Evolutionary conservation across 2,113 vertebrate genomes (phyloP), one percentile per base, ranked within the genome.

Genomic region (Turnix velox): DNA sequence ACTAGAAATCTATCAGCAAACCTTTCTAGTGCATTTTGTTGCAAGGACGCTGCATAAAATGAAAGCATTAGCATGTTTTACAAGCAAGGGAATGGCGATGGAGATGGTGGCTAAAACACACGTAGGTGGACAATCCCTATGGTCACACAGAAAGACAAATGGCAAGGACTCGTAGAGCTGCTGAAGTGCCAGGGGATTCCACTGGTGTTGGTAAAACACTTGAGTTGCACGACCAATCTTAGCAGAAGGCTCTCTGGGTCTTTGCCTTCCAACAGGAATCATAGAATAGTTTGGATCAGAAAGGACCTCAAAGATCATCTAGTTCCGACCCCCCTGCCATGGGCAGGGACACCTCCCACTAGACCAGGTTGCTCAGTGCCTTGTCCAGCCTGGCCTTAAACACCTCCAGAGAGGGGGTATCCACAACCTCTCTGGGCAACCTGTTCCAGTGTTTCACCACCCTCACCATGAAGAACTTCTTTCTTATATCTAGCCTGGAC

Each of bases 81-180:
- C 25, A 54, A n/a, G 15, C 13, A 61, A 88, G 71, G 46, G 74
- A 63, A 55, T 62, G 45, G 16, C 67, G 43, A 68, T 63, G 45
- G 24, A 65, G 12, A 30, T 18, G 31, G 20, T 80, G 45, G 49
- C 45, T 66, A 24, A 62, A 80, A 66, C 28, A 57, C 2, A 18
- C 13, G 43, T 59, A 19, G 40, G 51, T 65, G 78, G 28, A n/a
- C 30, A 51, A 8, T 9, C 12, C 22, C 33, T 3, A 2, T 7
- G 12, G 39, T 35, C 33, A 19, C 54, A 51, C 6, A n/a, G 27
- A 54, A 24, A 23, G 16, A 9, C 46, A 28, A 12, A 45, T 2
- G 24, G 45, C 28, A 27, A 61, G 79, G 20, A 62, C 9, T 75
- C 0, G 0, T 3, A 6, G 10, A 14, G 20, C 35, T 31, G 48